Evolutionary conservation across 1,140 invertebrate genomes (phyloP).

Genomic region (Trichonephila inaurata): DNA sequence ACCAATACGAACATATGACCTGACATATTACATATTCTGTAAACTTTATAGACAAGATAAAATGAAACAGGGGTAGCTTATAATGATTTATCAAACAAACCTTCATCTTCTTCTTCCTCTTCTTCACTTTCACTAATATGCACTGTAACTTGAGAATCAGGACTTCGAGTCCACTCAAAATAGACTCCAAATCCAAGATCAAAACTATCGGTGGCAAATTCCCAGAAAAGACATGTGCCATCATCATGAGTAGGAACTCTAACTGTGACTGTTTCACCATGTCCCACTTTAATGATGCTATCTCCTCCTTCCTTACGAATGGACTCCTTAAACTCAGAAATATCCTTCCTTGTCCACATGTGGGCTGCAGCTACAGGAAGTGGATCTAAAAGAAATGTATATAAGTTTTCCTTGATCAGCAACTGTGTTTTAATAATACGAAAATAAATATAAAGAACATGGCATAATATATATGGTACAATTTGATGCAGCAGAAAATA

Average conservation of each 20-base stretch:
- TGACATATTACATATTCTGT: too few relatives aligned
- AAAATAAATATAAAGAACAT: too few relatives aligned
- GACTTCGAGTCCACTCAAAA: conserved; percentile 97
- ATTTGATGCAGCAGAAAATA: too few relatives aligned
- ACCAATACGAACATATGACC: too few relatives aligned
- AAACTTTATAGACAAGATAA: too few relatives aligned
- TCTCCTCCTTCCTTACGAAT: conserved; percentile 93
- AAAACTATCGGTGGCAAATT: conserved; percentile 99
- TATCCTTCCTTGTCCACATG: conserved; percentile 96
- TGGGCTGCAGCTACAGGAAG: conserved; percentile 87
- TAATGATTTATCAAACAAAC: conserved; percentile 80
- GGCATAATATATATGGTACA: too few relatives aligned
- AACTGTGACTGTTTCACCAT: conserved; percentile 98
- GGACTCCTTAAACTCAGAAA: conserved; percentile 94
- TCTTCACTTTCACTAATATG: conserved; percentile 96
- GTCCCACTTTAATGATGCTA: conserved; percentile 96
- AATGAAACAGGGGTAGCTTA: too few relatives aligned
- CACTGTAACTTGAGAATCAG: conserved; percentile 89
- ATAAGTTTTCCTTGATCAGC: too few relatives aligned
- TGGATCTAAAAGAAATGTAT: conserved; percentile 44
- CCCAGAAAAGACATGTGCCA: conserved; percentile 98
- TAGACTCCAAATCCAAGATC: conserved; percentile 99
- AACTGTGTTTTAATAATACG: too few relatives aligned
- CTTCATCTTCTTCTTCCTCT: conserved; percentile 85
- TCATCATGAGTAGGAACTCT: conserved; percentile 97